These are phyloP conservation scores for Eleutherodactylus coqui DNA, from an alignment of 2,797 vertebrate genomes.

Conservation along the genomic window DNA sequence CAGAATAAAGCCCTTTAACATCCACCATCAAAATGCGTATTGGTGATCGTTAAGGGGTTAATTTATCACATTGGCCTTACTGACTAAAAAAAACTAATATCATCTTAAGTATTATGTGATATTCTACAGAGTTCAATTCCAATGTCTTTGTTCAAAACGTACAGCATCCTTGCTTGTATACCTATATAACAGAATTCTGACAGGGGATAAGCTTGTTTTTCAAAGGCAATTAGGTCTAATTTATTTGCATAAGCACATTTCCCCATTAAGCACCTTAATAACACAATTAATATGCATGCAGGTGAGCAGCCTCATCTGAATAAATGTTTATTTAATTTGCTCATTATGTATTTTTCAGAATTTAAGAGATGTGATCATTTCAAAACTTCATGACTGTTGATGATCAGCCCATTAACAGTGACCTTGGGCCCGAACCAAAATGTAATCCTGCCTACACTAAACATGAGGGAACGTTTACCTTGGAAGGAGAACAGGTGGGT, in stretches of 20 bases:
- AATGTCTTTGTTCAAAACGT: neutral
- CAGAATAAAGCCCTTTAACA: too few relatives aligned
- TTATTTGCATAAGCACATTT: neutral
- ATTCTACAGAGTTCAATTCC: neutral
- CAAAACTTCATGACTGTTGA: neutral
- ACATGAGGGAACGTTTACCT: neutral
- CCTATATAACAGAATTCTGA: neutral
- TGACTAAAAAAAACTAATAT: too few relatives aligned
- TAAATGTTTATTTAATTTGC: conserved; percentile 21
- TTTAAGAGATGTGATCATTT: neutral
- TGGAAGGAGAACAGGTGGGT: neutral
- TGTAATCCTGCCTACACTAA: neutral
- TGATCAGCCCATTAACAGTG: neutral
- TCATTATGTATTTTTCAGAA: conserved; percentile 17
- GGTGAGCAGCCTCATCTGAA: conserved; percentile 13
- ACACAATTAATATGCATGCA: conserved; percentile 14
- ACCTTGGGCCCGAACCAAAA: neutral
- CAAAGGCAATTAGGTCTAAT: neutral
- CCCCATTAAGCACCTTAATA: conserved; percentile 9
- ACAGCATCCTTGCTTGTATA: neutral
- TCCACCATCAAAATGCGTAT: too few relatives aligned
- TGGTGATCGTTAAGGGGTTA: too few relatives aligned
- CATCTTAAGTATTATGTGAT: too few relatives aligned
- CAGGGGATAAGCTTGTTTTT: conserved; percentile 7
- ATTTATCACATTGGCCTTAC: too few relatives aligned